phyloP scores from a whole-genome alignment of 1,140 invertebrate genomes.

The Zaprionus camerounensis region DNA sequence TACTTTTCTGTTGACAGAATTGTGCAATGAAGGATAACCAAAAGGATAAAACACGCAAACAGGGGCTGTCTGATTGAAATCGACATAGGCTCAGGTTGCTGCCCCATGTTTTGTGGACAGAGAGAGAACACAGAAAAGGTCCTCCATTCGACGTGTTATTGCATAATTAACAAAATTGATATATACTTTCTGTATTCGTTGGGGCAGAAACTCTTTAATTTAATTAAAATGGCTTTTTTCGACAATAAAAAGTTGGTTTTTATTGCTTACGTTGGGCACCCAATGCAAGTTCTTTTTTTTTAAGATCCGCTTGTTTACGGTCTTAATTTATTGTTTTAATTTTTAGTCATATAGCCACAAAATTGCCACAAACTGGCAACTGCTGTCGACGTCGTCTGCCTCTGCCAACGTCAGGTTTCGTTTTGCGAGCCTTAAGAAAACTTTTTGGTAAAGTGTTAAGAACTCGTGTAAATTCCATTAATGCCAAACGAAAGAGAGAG shows the following conservation, averaged over 20 bases:
- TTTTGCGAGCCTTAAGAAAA: constrained; percentile 16
- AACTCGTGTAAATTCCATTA: constrained; percentile 81
- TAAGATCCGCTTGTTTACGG: constrained; percentile 25
- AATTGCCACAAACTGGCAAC: constrained; percentile 44
- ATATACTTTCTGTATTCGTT: neutral
- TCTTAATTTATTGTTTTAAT: constrained; percentile 79
- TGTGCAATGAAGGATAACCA: constrained; percentile 5
- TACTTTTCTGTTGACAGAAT: neutral
- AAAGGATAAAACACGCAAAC: constrained; percentile 4
- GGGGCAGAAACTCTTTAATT: constrained; percentile 34
- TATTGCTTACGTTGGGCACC: constrained; percentile 16
- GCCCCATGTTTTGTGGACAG: neutral
- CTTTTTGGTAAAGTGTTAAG: constrained; percentile 69
- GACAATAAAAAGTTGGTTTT: neutral
- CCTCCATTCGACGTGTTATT: constrained; percentile 6
- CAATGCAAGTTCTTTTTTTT: constrained; percentile 14
- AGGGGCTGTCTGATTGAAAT: constrained; percentile 35
- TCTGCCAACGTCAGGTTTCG: constrained; percentile 16
- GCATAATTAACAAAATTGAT: constrained; percentile 42
- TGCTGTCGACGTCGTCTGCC: constrained; percentile 29
- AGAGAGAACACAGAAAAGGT: neutral
- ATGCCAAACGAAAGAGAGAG: constrained; percentile 29
- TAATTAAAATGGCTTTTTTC: constrained; percentile 39
- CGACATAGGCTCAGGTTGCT: constrained; percentile 21
- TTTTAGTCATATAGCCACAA: constrained; percentile 69